Percentiles rank a stretch among this genome's conserved stretches.
Evolutionary conservation across 23 tunicate species (phyloP).

Genomic region (Trididemnum clinides): DNA sequence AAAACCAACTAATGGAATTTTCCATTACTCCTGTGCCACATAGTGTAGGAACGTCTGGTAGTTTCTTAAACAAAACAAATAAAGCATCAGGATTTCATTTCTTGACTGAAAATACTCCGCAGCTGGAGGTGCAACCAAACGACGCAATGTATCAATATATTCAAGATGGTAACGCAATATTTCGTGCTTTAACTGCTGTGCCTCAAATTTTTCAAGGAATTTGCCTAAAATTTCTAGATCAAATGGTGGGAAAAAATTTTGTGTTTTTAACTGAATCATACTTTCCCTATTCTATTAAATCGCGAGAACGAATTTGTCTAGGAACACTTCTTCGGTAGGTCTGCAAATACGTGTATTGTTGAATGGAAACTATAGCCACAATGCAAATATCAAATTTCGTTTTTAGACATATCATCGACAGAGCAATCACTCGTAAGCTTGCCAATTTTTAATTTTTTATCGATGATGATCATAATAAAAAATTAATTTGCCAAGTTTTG

Average conservation of each 20-base stretch:
- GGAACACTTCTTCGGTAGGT: background rate
- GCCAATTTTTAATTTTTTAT: background rate
- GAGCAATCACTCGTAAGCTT: background rate
- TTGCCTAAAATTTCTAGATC: background rate
- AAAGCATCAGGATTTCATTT: background rate
- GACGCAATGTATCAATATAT: too few species aligned
- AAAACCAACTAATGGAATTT: background rate
- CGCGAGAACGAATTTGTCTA: background rate
- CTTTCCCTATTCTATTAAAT: background rate
- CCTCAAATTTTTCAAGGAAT: background rate
- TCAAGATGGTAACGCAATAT: slow-evolving; percentile 2
- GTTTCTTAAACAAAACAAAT: background rate
- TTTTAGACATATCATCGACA: background rate
- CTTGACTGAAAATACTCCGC: background rate
- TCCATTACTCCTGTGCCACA: background rate
- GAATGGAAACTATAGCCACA: too few species aligned
- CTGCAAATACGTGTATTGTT: too few species aligned
- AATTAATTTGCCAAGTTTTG: background rate
- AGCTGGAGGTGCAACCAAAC: background rate
- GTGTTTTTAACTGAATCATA: background rate
- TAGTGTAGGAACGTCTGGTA: background rate
- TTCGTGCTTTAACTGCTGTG: background rate
- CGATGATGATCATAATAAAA: background rate
- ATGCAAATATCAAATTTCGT: too few species aligned
- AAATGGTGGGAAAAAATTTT: background rate